Evolutionary conservation across 2,888 invertebrate species (phyloP), one percentile per base, ranked within the genome.

Genomic region (Limnephilus lunatus): DNA sequence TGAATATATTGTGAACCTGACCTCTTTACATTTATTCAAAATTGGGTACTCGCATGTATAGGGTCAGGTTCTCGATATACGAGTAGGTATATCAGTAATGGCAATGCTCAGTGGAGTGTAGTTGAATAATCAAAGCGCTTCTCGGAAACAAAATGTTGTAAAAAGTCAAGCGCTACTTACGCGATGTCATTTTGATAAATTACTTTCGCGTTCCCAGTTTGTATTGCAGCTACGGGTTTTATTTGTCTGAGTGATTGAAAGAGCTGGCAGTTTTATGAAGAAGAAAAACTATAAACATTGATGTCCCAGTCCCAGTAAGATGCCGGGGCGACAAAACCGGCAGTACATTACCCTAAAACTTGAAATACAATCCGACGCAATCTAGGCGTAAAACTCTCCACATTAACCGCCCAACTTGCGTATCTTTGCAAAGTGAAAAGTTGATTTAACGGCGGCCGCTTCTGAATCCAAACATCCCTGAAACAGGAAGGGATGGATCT

Each of bases 371-470:
- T 88, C 88, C 31, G 68, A 25, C 39, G 89, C 81, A 81, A 89
- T 81, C 89, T 35, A 19, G 32, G 32, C 89, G n/a, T 80, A 86
- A 91, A 91, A 86, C 86, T 91, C 82, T 39, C n/a, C 80, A 80
- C 80, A 86, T 86, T 89, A 81, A 86, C 81, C 48, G 82, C 35
- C 80, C 81, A 86, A 86, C 80, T 80, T 86, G 88, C 88, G 88
- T 87, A 88, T 85, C 92, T 92, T 68, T 25, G 86, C 39, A 90
- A 90, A 91, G 91, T 92, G 92, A 91, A 92, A 91, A 92, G 92
- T 92, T 92, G 92, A 92, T 91, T 91, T 92, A 90, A 68, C 83
- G 82, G 83, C 9, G 35, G 82, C 83, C 32, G 81, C 53, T 82
- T 44, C 86, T 87, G 90, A 92, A 92, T 91, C 81, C 83, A 91